A percentile compares a stretch with the other conserved stretches of the same genome.
phyloP scores from a whole-genome alignment of 2,113 vertebrate genomes.

The Tragelaphus imberbis region DNA sequence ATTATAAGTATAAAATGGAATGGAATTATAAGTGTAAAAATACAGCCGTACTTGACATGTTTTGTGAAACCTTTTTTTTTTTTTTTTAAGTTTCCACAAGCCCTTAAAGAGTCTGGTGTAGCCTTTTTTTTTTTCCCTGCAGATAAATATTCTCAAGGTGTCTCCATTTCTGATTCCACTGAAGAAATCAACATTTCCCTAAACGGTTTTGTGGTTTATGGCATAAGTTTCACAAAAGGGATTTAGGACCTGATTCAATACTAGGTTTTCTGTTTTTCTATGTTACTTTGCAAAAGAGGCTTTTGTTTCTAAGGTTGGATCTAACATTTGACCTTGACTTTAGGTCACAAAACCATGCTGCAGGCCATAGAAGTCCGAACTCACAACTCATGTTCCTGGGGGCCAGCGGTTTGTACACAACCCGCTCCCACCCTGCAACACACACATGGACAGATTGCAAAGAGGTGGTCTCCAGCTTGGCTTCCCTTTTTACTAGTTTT shows the following conservation, averaged over 20 bases:
- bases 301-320: neutral
- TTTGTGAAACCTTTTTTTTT: neutral
- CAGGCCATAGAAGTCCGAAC: neutral
- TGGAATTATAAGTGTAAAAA: neutral
- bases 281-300: neutral
- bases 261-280: neutral
- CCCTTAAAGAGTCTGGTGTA: neutral
- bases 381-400: neutral
- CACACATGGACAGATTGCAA: neutral
- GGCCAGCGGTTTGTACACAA: rapidly evolving
- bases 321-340: neutral
- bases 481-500: neutral
- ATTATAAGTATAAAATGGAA: neutral
- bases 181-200: neutral
- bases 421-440: neutral
- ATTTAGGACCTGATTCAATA: neutral
- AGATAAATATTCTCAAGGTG: neutral
- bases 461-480: neutral
- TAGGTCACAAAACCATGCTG: neutral
- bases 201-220: neutral
- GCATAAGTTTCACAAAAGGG: neutral
- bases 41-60: neutral
- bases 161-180: neutral
- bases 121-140: no score
- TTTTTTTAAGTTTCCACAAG: neutral